These are phyloP conservation scores for Pinna nobilis DNA, from an alignment of 1,140 invertebrate genomes.

Conservation along the genomic window DNA sequence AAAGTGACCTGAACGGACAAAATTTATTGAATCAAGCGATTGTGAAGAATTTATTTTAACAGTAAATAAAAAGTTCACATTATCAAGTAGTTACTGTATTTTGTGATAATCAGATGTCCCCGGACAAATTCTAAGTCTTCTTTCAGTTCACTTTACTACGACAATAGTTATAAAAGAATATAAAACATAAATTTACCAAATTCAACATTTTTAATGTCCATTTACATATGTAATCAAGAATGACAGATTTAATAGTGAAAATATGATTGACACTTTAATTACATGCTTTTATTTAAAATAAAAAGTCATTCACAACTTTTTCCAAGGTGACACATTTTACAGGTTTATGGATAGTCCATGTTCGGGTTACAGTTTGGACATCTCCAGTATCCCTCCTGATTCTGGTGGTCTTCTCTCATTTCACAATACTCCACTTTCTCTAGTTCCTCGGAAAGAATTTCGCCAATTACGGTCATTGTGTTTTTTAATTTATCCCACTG, in stretches of 20 bases:
- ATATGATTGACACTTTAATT: background rate
- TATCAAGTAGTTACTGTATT: no score
- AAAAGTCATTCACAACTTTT: background rate
- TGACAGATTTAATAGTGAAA: background rate
- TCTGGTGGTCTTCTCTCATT: background rate
- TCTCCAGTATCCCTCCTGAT: background rate
- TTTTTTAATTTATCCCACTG: background rate
- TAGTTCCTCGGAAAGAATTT: background rate
- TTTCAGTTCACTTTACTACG: no score
- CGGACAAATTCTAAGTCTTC: no score
- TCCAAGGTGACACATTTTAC: background rate
- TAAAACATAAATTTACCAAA: no score
- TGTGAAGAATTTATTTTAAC: no score
- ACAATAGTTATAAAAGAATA: no score
- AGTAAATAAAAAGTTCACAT: no score
- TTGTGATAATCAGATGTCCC: no score
- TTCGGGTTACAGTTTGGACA: constrained; percentile 5
- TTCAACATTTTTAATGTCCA: background rate
- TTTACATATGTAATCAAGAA: background rate
- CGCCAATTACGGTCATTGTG: background rate
- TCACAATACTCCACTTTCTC: background rate
- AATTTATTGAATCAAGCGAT: no score
- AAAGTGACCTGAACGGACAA: no score
- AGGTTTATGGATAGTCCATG: background rate
- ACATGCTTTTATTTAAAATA: background rate